phyloP scores from a whole-genome alignment of 2,113 vertebrate genomes.

The Lipotes vexillifer region DNA sequence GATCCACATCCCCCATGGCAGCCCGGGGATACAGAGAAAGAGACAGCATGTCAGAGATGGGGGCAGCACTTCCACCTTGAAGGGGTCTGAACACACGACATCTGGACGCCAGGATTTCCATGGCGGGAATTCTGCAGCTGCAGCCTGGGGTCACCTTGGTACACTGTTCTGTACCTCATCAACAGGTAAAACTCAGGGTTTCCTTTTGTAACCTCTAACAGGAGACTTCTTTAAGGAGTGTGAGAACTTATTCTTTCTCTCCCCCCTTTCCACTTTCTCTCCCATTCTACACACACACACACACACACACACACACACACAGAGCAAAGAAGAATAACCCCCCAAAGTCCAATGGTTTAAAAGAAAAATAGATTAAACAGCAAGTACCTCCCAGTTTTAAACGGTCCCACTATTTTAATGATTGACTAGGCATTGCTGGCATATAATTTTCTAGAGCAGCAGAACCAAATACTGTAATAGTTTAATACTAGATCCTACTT shows the following conservation, averaged over 20 bases:
- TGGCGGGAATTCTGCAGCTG: neutral
- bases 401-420: neutral
- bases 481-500: conserved; percentile 48
- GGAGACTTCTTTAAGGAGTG: neutral
- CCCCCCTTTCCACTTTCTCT: neutral
- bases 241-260: neutral
- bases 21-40: neutral
- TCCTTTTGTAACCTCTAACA: neutral
- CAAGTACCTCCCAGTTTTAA: neutral
- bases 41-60: neutral
- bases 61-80: neutral
- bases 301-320: neutral
- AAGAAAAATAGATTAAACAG: conserved; percentile 9
- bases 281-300: neutral
- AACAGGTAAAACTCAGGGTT: neutral
- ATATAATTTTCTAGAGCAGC: conserved; percentile 27
- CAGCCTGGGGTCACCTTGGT: neutral
- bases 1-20: neutral
- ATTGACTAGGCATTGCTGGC: neutral
- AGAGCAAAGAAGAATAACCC: neutral
- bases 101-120: neutral
- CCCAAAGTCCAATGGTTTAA: neutral
- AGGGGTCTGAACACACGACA: neutral
- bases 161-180: neutral
- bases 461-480: conserved; percentile 42